phyloP scores from a whole-genome alignment of 2,888 invertebrate species.

The Epinotia nisella region DNA sequence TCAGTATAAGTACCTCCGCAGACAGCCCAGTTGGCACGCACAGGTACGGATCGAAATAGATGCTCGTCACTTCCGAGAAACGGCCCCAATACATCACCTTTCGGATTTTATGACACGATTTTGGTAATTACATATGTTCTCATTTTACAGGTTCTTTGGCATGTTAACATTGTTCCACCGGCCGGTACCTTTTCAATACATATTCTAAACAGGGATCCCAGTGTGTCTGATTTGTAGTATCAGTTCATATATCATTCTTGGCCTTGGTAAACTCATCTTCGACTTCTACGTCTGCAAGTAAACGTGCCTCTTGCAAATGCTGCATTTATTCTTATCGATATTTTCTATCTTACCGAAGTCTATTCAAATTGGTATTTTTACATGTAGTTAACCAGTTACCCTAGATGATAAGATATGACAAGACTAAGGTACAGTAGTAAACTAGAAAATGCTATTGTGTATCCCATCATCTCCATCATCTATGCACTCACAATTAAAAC shows the following conservation, averaged over 20 bases:
- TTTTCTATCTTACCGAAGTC: too few relatives aligned
- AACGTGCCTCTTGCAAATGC: too few relatives aligned
- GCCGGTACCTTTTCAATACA: neutral
- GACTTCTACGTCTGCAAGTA: too few relatives aligned
- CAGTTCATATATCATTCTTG: too few relatives aligned
- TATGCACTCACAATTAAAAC: neutral
- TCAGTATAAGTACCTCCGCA: neutral
- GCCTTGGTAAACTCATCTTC: too few relatives aligned
- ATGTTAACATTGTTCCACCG: neutral
- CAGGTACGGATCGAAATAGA: constrained; percentile 57
- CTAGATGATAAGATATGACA: neutral
- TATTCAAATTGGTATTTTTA: neutral
- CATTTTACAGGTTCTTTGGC: neutral
- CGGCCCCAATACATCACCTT: constrained; percentile 37
- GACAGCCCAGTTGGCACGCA: constrained; percentile 59
- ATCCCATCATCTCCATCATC: constrained; percentile 11
- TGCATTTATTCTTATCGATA: too few relatives aligned
- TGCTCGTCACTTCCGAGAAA: constrained; percentile 53
- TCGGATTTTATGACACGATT: constrained; percentile 28
- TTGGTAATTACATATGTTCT: constrained; percentile 8
- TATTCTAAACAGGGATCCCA: too few relatives aligned
- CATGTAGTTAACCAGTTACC: neutral
- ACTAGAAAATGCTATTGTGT: neutral
- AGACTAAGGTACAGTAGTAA: too few relatives aligned
- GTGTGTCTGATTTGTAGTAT: too few relatives aligned